These are phyloP conservation scores for Microcebus ravelobensis DNA, from an alignment of 2,113 vertebrate species.

Conservation along the genomic window DNA sequence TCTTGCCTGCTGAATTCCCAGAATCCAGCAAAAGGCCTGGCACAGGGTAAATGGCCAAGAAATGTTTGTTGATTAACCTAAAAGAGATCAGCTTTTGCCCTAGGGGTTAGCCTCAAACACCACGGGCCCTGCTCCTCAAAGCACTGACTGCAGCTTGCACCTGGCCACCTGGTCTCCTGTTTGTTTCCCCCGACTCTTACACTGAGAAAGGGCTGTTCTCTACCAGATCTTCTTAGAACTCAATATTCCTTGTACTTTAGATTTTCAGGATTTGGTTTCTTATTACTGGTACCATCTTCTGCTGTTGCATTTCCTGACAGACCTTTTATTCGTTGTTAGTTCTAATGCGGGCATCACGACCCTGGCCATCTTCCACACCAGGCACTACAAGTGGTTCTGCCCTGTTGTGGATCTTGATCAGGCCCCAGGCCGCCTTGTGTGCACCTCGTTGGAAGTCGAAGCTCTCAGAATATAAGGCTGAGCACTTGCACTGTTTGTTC, in stretches of 20 bases:
- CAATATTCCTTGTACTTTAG: neutral
- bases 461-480: neutral
- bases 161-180: neutral
- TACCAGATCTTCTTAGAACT: neutral
- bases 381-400: neutral
- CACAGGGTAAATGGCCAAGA: conserved; percentile 4
- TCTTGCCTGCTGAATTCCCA: conserved; percentile 43
- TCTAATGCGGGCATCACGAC: neutral
- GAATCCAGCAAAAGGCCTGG: conserved; percentile 41
- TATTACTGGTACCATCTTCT: neutral
- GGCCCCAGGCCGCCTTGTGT: neutral
- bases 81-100: conserved; percentile 40
- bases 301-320: neutral
- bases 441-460: neutral
- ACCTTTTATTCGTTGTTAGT: neutral
- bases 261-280: neutral
- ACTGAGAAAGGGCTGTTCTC: neutral
- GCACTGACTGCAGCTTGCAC: neutral
- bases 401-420: neutral
- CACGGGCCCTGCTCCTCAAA: neutral
- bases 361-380: neutral
- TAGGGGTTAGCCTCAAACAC: neutral
- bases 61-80: neutral
- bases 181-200: neutral
- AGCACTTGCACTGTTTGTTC: neutral